Evolutionary conservation across 2,797 vertebrate species (phyloP), one percentile per base, ranked within the genome.

Genomic region (Gymnoscopelus microlampas): DNA sequence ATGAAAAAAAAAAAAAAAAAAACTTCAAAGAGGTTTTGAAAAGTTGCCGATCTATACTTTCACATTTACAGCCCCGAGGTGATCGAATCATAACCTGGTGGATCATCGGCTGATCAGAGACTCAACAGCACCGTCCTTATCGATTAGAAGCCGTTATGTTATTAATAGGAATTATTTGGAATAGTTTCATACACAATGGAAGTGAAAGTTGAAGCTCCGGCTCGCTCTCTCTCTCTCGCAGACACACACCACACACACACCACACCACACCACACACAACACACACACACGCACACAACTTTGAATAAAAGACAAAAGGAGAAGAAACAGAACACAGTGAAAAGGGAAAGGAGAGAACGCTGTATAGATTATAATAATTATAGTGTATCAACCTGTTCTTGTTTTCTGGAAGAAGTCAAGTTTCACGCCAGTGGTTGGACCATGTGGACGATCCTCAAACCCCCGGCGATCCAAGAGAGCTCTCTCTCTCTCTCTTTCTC

Each of bases 371-470:
- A 66, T 23, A 60, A 70, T 57, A 60, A 58, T 44, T 47, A 49
- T 44, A 65, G 84, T 56, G 86, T 89, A 92, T 94, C 91, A 93
- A 95, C 94, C 94, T 95, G 94, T 94, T 94, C 90, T 91, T 77
- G 92, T 88, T 88, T 91, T 90, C 87, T 10, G 39, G 94, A 89
- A 94, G 94, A 94, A 93, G 89, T 94, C 92, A 94, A 94, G 88
- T 94, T 94, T 94, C 94, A 95, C 89, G 92, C 90, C 91, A 88
- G 93, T 87, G 91, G 89, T 91, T 92, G 92, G 93, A 95, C 93
- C 94, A 95, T 95, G 94, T 94, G 94, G 94, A 91, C 87, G 93
- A 86, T 91, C 92, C 89, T 89, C 90, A 77, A 85, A 83, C 87
- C 91, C 91, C 92, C 91, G 89, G 90, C 85, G 92, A 91, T 90